A percentile compares a stretch with the other conserved stretches of the same genome.
Conservation (phyloP, 2,888 invertebrate genomes). For the Autographa gamma region DNA sequence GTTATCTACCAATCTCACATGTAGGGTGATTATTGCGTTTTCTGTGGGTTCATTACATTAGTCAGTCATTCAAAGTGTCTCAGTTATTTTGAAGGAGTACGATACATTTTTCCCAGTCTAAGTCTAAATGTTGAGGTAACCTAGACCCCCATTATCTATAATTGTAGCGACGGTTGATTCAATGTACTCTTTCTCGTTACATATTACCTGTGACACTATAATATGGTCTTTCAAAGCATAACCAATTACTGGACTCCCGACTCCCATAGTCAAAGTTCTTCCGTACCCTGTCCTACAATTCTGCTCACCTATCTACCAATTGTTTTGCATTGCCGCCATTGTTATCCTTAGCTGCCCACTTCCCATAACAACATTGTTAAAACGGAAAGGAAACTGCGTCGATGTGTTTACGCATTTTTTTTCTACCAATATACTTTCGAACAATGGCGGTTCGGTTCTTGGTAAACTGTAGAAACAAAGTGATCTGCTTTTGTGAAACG, state of each 20-base stretch:
- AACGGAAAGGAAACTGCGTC: slow-evolving; percentile 61
- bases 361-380: slow-evolving; percentile 68
- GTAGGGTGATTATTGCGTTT: background rate
- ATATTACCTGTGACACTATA: background rate
- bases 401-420: slow-evolving; percentile 57
- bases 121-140: no score
- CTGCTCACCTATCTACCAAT: slow-evolving; percentile 49
- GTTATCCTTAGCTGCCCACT: slow-evolving; percentile 58
- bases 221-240: background rate
- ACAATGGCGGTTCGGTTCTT: slow-evolving; percentile 49
- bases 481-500: slow-evolving; percentile 43
- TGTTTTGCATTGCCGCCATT: slow-evolving; percentile 56
- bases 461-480: slow-evolving; percentile 38
- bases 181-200: background rate
- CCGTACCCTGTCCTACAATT: slow-evolving; percentile 35
- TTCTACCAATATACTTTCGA: slow-evolving; percentile 46
- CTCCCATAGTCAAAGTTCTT: slow-evolving; percentile 28
- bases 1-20: background rate
- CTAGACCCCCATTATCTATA: no score
- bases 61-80: background rate
- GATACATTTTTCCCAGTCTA: background rate
- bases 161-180: background rate
- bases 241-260: background rate
- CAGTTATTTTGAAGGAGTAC: background rate
- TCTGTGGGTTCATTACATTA: background rate